Percentiles rank a stretch among this genome's conserved stretches.
These are phyloP conservation scores for Coreoperca whiteheadi DNA, from an alignment of 2,113 vertebrate genomes.

Conservation along the genomic window DNA sequence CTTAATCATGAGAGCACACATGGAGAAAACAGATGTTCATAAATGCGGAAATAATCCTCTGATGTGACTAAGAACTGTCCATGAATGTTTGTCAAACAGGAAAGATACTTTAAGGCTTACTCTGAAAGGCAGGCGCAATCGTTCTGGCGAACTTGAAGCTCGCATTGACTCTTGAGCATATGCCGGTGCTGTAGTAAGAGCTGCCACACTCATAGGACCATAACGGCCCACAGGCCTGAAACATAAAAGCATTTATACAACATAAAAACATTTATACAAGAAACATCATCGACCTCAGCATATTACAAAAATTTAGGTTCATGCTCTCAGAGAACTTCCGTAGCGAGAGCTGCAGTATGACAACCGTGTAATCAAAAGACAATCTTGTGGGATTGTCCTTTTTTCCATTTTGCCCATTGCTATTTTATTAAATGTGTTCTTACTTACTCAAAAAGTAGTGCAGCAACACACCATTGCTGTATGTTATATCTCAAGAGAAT, in stretches of 20 bases:
- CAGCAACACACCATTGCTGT: not conserved
- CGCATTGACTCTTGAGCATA: constrained; percentile 94
- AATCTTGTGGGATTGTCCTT: constrained; percentile 37
- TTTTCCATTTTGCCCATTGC: constrained; percentile 15
- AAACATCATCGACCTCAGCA: constrained; percentile 18
- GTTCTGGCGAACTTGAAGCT: constrained; percentile 96
- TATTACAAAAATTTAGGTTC: constrained; percentile 22
- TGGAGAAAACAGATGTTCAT: constrained; percentile 24
- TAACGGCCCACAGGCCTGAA: constrained; percentile 94
- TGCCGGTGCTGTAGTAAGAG: constrained; percentile 97
- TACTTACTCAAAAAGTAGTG: constrained; percentile 7
- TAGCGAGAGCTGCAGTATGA: constrained; percentile 2
- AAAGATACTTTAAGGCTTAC: constrained; percentile 77
- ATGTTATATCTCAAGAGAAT: not conserved
- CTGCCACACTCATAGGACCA: constrained; percentile 99
- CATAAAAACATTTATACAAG: constrained; percentile 32
- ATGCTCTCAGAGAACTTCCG: constrained; percentile 12
- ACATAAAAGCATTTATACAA: constrained; percentile 39
- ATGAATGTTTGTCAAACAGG: constrained; percentile 1
- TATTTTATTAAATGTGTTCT: constrained; percentile 40
- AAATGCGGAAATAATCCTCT: constrained; percentile 14
- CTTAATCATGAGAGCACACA: not conserved
- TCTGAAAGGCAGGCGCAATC: constrained; percentile 94
- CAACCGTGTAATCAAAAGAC: constrained; percentile 50
- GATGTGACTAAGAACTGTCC: constrained; percentile 5